Percentiles rank a stretch among this genome's conserved stretches.
phyloP scores from a whole-genome alignment of 35 echinoderm and acorn worm genomes.

The Stichopus chloronotus region DNA sequence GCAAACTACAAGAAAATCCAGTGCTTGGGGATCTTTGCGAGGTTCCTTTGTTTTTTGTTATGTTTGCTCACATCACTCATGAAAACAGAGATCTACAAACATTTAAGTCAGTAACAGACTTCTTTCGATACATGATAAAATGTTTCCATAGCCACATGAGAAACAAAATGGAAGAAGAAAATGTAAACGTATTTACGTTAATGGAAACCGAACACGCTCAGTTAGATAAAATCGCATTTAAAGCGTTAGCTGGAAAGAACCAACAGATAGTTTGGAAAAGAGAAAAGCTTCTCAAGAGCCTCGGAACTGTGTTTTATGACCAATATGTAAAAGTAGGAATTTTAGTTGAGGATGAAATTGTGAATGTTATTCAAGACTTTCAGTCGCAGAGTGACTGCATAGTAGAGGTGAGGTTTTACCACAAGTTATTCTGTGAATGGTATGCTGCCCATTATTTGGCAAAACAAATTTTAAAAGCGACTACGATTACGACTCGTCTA shows the following conservation, averaged over 20 bases:
- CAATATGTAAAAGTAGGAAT: no score
- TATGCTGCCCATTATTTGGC: no score
- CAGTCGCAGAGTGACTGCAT: no score
- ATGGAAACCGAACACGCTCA: neutral
- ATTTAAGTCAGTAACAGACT: constrained; percentile 16
- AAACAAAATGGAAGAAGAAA: constrained; percentile 4
- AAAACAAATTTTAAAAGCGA: no score
- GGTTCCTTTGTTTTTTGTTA: constrained; percentile 18
- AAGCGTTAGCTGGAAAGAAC: neutral
- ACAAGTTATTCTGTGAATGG: no score
- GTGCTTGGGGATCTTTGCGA: constrained; percentile 5
- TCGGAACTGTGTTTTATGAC: neutral
- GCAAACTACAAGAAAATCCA: neutral
- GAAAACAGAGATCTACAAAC: neutral
- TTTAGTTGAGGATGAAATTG: no score
- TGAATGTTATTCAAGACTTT: no score
- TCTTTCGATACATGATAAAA: neutral
- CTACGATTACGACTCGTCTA: no score
- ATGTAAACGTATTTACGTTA: neutral
- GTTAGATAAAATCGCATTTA: neutral
- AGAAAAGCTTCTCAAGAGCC: neutral
- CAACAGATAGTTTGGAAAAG: neutral
- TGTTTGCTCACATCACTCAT: constrained; percentile 28
- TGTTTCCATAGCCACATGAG: constrained; percentile 23
- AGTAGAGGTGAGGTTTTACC: no score